Conservation (phyloP, 2,797 vertebrate genomes). For the Alauda arvensis region DNA sequence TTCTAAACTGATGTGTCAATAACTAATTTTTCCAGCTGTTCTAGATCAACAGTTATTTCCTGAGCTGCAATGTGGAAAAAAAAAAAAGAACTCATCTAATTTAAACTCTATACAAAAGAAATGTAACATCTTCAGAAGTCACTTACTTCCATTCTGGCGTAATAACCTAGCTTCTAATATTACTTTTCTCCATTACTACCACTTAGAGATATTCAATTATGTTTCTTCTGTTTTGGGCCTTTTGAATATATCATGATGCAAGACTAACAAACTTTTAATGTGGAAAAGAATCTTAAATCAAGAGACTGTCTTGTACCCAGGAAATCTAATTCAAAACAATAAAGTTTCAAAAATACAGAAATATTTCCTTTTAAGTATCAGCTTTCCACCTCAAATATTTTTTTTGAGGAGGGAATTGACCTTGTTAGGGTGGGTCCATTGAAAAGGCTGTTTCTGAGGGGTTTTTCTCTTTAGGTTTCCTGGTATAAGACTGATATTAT, state of each 20-base stretch:
- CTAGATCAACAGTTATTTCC: conserved; percentile 19
- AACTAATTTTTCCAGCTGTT: conserved; percentile 28
- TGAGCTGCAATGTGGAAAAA: not conserved
- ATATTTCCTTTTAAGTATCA: not conserved
- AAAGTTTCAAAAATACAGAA: not conserved
- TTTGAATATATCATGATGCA: not conserved
- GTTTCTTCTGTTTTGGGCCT: not conserved
- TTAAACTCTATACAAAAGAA: not conserved
- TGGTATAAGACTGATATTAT: not conserved
- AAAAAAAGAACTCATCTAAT: not conserved
- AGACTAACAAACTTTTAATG: not conserved
- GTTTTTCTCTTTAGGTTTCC: not conserved
- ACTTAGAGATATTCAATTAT: not conserved
- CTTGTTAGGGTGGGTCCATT: not conserved
- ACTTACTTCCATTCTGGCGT: not conserved
- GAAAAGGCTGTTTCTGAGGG: not conserved
- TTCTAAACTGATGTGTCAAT: conserved; percentile 29
- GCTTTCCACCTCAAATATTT: not conserved
- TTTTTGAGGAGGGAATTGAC: not conserved
- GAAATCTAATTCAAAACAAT: not conserved
- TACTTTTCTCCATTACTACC: not conserved
- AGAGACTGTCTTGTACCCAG: not conserved
- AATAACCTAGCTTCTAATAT: not conserved
- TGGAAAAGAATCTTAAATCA: not conserved
- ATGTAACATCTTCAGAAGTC: not conserved